Evolutionary conservation across 1,140 invertebrate genomes (phyloP), one percentile per base, ranked within the genome.

Genomic region (Nasonia giraulti): DNA sequence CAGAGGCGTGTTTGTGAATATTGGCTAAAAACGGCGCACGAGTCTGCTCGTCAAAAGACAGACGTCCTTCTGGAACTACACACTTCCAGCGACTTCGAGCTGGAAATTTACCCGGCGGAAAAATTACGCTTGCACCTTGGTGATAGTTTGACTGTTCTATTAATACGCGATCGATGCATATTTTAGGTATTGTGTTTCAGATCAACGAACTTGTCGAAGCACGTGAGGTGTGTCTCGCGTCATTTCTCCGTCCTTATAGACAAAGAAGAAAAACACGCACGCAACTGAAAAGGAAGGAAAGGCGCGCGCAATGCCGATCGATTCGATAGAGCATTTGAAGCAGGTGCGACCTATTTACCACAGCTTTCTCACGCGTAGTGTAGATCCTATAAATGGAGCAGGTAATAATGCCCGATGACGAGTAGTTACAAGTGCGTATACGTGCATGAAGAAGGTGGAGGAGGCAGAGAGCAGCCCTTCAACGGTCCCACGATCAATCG

Each of bases 341-440:
- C 88, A 89, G 88, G 87, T 89, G 88, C 84, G 87, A 87, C 85
- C 86, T 88, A 88, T 88, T 89, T 89, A 86, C 75, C 40, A 40
- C 82, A 20, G 10, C 40, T 40, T 76, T 44, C 74, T 68, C 81
- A 33, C 55, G 68, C 69, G 75, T 27, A 78, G 62, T 1, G n/a
- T 20, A 31, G 44, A 62, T 11, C 20, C 62, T 20, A 37, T 20
- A 44, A 5, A 20, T 44, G 40, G 33, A 40, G 66, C 83, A 74
- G 76, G 83, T 79, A 79, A 8, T 2, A 47, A 37, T 31, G 31
- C 10, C 31, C 27, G 71, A 84, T 68, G 78, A 84, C 68, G 83
- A 75, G 78, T 20, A 75, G 78, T 20, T 80, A 47, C 17, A 68
- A 66, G 44, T 73, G 10, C 44, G 10, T 20, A 74, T 47, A 37